Percentiles rank a stretch among this genome's conserved stretches.
Evolutionary conservation across 2,113 vertebrate species (phyloP).

Genomic region (Carettochelys insculpta): DNA sequence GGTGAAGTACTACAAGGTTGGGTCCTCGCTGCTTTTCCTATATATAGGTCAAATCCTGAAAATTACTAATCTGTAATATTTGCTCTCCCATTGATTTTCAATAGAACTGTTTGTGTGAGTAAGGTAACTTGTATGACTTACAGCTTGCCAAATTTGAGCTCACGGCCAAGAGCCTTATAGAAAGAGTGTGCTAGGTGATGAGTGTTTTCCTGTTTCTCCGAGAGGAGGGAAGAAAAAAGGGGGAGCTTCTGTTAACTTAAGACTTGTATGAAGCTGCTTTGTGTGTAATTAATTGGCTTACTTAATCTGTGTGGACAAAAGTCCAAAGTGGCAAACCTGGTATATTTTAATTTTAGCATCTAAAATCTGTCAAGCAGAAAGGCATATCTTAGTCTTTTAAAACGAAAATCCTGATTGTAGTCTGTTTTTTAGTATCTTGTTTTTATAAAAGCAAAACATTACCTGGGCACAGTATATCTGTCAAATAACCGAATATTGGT

Average conservation of each 20-base stretch:
- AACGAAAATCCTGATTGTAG: constrained; percentile 24
- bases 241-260: constrained; percentile 84
- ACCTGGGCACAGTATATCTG: neutral
- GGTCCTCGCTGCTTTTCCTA: neutral
- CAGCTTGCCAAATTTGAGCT: neutral
- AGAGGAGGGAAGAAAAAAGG: too few species aligned
- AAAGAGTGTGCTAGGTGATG: constrained; percentile 58
- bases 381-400: neutral
- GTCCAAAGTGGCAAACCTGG: constrained; percentile 27
- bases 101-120: neutral
- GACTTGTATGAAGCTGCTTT: constrained; percentile 28
- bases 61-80: neutral
- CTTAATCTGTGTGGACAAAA: constrained; percentile 38
- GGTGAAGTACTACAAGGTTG: neutral
- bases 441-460: constrained; percentile 1
- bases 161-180: constrained; percentile 75
- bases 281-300: constrained; percentile 48
- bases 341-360: constrained; percentile 24
- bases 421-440: neutral
- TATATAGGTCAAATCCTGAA: neutral
- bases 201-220: constrained; percentile 67
- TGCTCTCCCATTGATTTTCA: neutral
- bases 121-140: neutral
- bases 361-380: constrained; percentile 13
- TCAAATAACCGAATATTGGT: constrained; percentile 1